phyloP scores from a whole-genome alignment of 2,888 invertebrate genomes.

The Anarsia innoxiella region DNA sequence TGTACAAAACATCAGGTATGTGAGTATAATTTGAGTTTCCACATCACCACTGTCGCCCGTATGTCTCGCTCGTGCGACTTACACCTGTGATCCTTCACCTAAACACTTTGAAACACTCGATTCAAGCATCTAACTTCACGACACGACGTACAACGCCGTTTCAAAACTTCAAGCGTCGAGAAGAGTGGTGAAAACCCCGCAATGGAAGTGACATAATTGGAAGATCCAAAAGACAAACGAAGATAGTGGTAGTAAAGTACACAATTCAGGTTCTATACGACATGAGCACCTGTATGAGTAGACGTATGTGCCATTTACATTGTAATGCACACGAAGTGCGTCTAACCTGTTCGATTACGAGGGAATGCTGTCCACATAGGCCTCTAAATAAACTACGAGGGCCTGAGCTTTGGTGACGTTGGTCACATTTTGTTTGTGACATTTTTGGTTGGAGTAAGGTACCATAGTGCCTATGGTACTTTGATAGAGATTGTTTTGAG shows the following conservation, averaged over 20 bases:
- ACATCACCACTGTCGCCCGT: conserved; percentile 55
- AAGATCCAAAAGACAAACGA: not conserved
- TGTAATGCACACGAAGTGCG: conserved; percentile 63
- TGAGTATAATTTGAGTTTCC: conserved; percentile 38
- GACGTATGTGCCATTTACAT: conserved; percentile 69
- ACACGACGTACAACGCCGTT: conserved; percentile 17
- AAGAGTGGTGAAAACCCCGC: not conserved
- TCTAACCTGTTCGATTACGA: conserved; percentile 65
- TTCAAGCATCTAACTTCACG: not conserved
- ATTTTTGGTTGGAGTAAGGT: too few relatives aligned
- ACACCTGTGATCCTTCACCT: conserved; percentile 50
- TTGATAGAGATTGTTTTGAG: too few relatives aligned
- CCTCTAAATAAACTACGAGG: conserved; percentile 11
- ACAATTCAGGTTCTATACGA: conserved; percentile 56
- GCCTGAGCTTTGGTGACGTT: too few relatives aligned
- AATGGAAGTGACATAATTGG: not conserved
- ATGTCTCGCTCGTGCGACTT: conserved; percentile 58
- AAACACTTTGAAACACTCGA: conserved; percentile 32
- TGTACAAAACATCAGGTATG: too few relatives aligned
- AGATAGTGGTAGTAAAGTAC: conserved; percentile 26
- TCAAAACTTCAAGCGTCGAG: too few relatives aligned
- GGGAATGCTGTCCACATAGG: conserved; percentile 57
- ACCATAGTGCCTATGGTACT: too few relatives aligned
- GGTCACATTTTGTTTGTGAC: too few relatives aligned
- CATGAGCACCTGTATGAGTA: too few relatives aligned